Conservation (phyloP, 2,113 vertebrate genomes). For the Microtus richardsoni region DNA sequence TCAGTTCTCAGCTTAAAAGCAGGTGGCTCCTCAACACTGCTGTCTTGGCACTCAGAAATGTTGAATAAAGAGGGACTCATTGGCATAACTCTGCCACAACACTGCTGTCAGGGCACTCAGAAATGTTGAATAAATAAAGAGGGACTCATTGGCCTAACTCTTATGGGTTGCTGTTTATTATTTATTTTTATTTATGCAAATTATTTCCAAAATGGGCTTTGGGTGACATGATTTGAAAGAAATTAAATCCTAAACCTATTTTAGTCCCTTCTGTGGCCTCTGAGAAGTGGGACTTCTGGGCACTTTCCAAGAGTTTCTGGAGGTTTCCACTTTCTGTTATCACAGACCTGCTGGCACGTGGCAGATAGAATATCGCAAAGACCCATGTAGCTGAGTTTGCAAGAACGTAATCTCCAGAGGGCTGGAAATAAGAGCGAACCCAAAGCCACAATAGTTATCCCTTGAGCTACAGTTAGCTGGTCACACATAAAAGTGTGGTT, state of each 20-base stretch:
- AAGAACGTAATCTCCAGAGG: not conserved
- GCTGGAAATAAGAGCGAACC: slow-evolving; percentile 10
- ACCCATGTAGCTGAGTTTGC: slow-evolving; percentile 26
- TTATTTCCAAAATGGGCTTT: not conserved
- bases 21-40: not conserved
- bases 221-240: not conserved
- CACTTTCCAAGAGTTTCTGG: slow-evolving; percentile 9
- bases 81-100: not conserved
- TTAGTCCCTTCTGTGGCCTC: not conserved
- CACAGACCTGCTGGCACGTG: not conserved
- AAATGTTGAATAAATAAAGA: slow-evolving; percentile 41
- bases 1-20: not conserved
- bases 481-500: not conserved
- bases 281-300: not conserved
- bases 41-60: not conserved
- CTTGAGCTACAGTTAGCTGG: not conserved
- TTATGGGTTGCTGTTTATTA: not conserved
- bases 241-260: not conserved
- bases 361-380: slow-evolving; percentile 23
- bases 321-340: slow-evolving; percentile 9
- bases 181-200: not conserved
- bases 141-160: not conserved
- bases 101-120: not conserved
- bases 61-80: not conserved
- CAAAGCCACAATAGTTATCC: slow-evolving; percentile 21